Evolutionary conservation across 2,113 vertebrate genomes (phyloP).

Genomic region (Melospiza melodia): DNA sequence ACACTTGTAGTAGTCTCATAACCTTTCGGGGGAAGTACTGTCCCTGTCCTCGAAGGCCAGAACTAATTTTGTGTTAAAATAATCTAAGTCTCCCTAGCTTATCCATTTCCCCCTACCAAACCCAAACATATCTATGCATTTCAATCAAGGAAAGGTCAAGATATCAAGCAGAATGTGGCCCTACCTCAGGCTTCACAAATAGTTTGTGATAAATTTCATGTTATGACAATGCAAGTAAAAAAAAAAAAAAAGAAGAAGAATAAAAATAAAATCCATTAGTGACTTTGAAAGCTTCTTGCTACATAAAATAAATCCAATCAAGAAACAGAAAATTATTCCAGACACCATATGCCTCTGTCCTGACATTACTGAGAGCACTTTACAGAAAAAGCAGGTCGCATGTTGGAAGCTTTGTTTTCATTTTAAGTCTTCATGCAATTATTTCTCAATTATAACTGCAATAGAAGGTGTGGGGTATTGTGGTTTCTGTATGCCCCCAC

Average conservation of each 20-base stretch:
- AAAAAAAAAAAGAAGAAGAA: fast-evolving
- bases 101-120: background rate
- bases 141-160: slow-evolving; percentile 11
- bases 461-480: background rate
- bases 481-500: background rate
- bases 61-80: background rate
- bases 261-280: background rate
- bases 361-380: background rate
- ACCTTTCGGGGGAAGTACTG: background rate
- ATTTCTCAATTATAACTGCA: background rate
- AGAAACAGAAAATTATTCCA: background rate
- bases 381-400: background rate
- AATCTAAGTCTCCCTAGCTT: background rate
- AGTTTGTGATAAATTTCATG: background rate
- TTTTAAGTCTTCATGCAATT: background rate
- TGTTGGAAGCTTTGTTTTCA: background rate
- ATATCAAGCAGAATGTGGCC: background rate
- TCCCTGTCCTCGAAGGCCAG: background rate
- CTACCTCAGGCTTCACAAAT: background rate
- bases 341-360: background rate
- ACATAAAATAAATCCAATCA: background rate
- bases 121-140: background rate
- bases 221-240: background rate
- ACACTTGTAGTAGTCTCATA: background rate
- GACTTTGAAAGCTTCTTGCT: background rate